Evolutionary conservation across 2,888 invertebrate species (phyloP).

Genomic region (Coelopa pilipes): DNA sequence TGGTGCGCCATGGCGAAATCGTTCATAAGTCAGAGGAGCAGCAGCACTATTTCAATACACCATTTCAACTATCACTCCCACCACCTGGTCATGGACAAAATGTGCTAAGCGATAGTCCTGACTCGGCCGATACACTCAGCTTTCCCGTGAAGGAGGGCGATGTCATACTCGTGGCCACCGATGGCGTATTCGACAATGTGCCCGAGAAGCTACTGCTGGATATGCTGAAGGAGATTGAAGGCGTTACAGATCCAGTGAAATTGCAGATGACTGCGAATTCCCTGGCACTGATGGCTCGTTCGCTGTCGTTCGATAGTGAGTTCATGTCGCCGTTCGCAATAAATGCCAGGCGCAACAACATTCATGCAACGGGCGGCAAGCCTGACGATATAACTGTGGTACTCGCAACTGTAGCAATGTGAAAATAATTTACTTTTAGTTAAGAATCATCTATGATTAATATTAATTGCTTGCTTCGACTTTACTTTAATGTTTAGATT

Average conservation of each 20-base stretch:
- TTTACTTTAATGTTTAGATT: constrained; percentile 25
- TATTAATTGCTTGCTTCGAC: constrained; percentile 20
- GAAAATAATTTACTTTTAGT: constrained; percentile 50
- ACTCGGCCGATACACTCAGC: constrained; percentile 88
- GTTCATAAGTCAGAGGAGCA: constrained; percentile 96
- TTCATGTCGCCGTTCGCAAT: constrained; percentile 96
- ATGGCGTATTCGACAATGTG: constrained; percentile 98
- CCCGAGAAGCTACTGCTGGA: constrained; percentile 90
- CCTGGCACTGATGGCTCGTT: constrained; percentile 94
- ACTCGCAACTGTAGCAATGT: constrained; percentile 89
- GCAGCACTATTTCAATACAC: constrained; percentile 99
- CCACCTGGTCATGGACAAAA: constrained; percentile 89
- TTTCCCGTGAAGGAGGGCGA: constrained; percentile 91
- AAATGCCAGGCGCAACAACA: constrained; percentile 92
- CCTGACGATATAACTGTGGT: constrained; percentile 99
- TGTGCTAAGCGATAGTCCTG: constrained; percentile 93
- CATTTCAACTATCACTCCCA: constrained; percentile 94
- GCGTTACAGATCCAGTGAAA: constrained; percentile 77
- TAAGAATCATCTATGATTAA: constrained; percentile 29
- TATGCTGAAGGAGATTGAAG: constrained; percentile 82
- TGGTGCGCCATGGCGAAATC: constrained; percentile 86
- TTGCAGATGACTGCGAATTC: constrained; percentile 93
- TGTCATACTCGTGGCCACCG: constrained; percentile 94
- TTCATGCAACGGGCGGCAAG: constrained; percentile 94
- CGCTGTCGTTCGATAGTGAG: constrained; percentile 92